Percentiles rank a stretch among this genome's conserved stretches.
Evolutionary conservation across 2,797 vertebrate species (phyloP).

Genomic region (Decapterus maruadsi): DNA sequence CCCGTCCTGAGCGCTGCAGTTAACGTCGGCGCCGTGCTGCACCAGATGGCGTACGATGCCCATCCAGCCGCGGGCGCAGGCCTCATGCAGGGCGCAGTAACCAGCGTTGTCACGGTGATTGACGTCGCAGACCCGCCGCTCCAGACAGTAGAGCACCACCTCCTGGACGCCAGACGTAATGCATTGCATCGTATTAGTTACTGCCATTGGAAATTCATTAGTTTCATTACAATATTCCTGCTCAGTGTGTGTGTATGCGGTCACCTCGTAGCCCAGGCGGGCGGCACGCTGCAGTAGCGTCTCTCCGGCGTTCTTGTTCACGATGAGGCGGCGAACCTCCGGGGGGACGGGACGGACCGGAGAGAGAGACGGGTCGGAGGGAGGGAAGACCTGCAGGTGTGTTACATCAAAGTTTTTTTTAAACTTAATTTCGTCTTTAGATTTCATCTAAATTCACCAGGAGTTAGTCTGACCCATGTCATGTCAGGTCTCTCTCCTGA

Average conservation of each 20-base stretch:
- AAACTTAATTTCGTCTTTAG: no score
- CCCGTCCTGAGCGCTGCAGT: slow-evolving; percentile 94
- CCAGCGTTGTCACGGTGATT: slow-evolving; percentile 96
- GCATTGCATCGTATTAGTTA: no score
- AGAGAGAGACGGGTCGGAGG: slow-evolving; percentile 11
- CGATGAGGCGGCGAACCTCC: slow-evolving; percentile 92
- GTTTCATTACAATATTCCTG: no score
- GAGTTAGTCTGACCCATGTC: no score
- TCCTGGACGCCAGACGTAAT: slow-evolving; percentile 62
- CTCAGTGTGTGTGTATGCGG: background rate
- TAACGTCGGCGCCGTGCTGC: slow-evolving; percentile 92
- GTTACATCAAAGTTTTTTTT: no score
- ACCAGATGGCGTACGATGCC: slow-evolving; percentile 93
- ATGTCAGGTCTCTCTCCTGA: no score
- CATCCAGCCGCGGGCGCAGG: slow-evolving; percentile 93
- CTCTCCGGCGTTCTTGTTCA: slow-evolving; percentile 95
- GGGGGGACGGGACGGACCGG: slow-evolving; percentile 85
- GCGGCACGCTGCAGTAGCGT: slow-evolving; percentile 94
- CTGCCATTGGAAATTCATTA: no score
- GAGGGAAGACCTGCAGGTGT: background rate
- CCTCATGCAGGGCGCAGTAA: slow-evolving; percentile 95
- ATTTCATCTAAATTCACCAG: no score
- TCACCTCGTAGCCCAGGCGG: slow-evolving; percentile 92
- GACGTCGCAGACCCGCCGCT: slow-evolving; percentile 92
- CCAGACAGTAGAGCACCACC: slow-evolving; percentile 93